Percentiles rank a stretch among this genome's conserved stretches.
phyloP scores from a whole-genome alignment of 2,888 invertebrate genomes.

The Coenonympha glycerion region DNA sequence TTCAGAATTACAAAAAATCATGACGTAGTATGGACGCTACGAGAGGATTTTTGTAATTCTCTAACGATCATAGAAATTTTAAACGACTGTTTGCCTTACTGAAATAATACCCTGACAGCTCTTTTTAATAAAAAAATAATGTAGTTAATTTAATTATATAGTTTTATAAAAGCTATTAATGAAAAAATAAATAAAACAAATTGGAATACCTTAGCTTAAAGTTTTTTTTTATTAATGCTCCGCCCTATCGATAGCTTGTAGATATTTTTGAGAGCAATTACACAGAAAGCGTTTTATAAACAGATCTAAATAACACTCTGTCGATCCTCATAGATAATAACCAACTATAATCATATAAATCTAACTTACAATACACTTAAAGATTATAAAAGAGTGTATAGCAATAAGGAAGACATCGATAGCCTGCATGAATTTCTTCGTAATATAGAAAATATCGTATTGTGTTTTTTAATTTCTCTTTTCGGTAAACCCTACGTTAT shows the following conservation, averaged over 20 bases:
- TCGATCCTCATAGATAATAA: slow-evolving; percentile 10
- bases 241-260: background rate
- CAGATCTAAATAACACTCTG: slow-evolving; percentile 5
- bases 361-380: slow-evolving; percentile 64
- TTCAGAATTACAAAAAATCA: no score
- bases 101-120: no score
- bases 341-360: slow-evolving; percentile 30
- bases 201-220: no score
- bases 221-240: no score
- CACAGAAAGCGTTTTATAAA: slow-evolving; percentile 9
- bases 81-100: no score
- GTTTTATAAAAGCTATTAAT: no score
- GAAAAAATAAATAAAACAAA: no score
- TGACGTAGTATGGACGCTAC: no score
- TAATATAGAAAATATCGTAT: slow-evolving; percentile 40
- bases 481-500: slow-evolving; percentile 13
- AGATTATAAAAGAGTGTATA: slow-evolving; percentile 70
- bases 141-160: no score
- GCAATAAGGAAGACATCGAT: slow-evolving; percentile 76
- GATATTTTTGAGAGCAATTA: background rate
- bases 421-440: slow-evolving; percentile 72
- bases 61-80: no score
- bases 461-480: slow-evolving; percentile 11
- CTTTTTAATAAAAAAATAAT: no score
- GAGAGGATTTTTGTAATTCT: no score